These are phyloP conservation scores for Rhinopomastus cyanomelas DNA, from an alignment of 2,113 vertebrate genomes.

Conservation along the genomic window DNA sequence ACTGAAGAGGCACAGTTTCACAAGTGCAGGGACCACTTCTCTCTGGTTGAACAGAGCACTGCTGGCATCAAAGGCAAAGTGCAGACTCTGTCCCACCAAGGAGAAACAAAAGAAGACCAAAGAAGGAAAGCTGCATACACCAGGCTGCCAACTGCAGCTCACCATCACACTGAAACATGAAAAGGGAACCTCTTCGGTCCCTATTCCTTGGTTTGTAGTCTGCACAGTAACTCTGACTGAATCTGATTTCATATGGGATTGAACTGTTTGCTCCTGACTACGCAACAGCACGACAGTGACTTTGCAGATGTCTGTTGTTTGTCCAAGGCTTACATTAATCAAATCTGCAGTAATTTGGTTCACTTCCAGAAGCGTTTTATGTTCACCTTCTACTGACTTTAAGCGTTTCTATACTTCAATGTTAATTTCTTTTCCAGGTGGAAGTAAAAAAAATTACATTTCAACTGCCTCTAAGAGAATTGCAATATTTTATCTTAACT, in stretches of 20 bases:
- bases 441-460: conserved; percentile 13
- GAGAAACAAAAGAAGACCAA: not conserved
- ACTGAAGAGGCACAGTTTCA: not conserved
- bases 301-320: not conserved
- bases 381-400: not conserved
- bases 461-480: conserved; percentile 31
- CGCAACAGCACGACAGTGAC: not conserved
- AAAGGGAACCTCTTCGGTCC: not conserved
- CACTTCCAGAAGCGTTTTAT: not conserved
- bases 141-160: not conserved
- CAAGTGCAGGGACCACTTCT: not conserved
- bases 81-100: not conserved
- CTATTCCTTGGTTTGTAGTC: not conserved
- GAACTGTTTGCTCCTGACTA: not conserved
- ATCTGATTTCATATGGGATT: not conserved
- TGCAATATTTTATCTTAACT: conserved; percentile 44
- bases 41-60: not conserved
- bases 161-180: not conserved
- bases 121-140: not conserved
- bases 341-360: not conserved
- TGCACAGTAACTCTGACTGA: not conserved
- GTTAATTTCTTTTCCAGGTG: not conserved
- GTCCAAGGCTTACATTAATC: not conserved
- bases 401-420: not conserved
- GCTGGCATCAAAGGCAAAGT: not conserved